Base-by-base conservation (phyloP, 2,888 invertebrate species). In the Netelia melanura region DNA sequence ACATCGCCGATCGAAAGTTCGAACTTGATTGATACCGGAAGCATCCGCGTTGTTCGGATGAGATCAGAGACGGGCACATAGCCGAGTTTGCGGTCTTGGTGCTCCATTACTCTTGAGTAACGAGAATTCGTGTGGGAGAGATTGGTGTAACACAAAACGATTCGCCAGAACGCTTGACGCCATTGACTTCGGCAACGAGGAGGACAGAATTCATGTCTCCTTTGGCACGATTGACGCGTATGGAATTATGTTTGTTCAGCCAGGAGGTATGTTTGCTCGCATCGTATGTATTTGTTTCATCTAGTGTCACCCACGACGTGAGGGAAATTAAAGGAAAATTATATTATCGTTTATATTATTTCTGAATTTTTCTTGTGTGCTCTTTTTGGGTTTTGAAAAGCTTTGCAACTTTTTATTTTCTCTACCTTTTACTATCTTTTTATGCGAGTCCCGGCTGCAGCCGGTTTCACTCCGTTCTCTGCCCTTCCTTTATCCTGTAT, bases 21-120 rank as follows among this genome's bases (percentile, higher is more conserved):
- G 65, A 81, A 71, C 71, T 81, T 84, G 81, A 84, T 86, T 86
- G 84, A 84, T 81, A 75, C 78, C 78, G 74, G 70, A 70, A 82
- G 52, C 25, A 56, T 64, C 74, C 25, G 65, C 68, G 52, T 38
- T 64, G 54, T 71, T 43, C 38, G 52, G 62, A n/a, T 54, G 43
- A 14, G 30, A 43, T 14, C 21, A 43, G 44, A 48, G 21, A 48
- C 9, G 23, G 43, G 43, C 23, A 58, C 6, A 54, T 17, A 72
- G 61, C 43, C 48, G 76, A 76, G 74, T 70, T 79, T 79, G 78
- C 58, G 78, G 75, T 84, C 58, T 65, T 65, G 65, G 43, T 52
- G 68, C 64, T 85, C 81, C 74, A 75, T 85, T 82, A 79, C 78
- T 54, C 58, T 72, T 80, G 75, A 76, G 75, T 71, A 75, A 80